Percentiles rank a stretch among this genome's conserved stretches.
These are phyloP conservation scores for Anguilla megastoma DNA, from an alignment of 2,797 vertebrate genomes.

Conservation along the genomic window DNA sequence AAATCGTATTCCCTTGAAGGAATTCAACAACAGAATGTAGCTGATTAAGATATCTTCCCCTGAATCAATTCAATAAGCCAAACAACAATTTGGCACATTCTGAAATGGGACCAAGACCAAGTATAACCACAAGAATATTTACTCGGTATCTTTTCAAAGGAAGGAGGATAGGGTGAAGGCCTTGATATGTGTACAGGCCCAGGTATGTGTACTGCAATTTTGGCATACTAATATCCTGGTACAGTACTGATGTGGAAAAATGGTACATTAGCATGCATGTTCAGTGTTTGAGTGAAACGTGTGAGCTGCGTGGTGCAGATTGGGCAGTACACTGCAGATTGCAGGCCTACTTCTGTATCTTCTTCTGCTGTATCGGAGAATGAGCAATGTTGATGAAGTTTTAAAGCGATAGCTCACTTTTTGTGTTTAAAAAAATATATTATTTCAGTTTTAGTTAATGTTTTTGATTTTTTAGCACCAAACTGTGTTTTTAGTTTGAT, in stretches of 20 bases:
- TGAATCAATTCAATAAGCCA: neutral
- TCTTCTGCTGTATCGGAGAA: no score
- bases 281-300: no score
- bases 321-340: no score
- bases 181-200: neutral
- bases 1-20: neutral
- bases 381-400: no score
- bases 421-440: no score
- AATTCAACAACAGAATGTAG: neutral
- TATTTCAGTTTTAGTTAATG: no score
- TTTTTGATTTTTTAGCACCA: neutral
- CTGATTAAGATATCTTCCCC: neutral
- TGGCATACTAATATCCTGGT: no score
- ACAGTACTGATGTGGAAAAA: no score
- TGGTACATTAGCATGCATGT: no score
- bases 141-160: neutral
- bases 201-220: neutral
- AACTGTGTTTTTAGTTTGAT: neutral
- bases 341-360: no score
- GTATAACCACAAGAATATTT: neutral
- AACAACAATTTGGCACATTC: neutral
- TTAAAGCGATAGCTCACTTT: no score
- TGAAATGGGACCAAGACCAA: neutral
- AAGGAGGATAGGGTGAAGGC: neutral
- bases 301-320: no score